These are phyloP conservation scores for Pachypeltis micranthus DNA, from an alignment of 1,140 invertebrate genomes.

Conservation along the genomic window DNA sequence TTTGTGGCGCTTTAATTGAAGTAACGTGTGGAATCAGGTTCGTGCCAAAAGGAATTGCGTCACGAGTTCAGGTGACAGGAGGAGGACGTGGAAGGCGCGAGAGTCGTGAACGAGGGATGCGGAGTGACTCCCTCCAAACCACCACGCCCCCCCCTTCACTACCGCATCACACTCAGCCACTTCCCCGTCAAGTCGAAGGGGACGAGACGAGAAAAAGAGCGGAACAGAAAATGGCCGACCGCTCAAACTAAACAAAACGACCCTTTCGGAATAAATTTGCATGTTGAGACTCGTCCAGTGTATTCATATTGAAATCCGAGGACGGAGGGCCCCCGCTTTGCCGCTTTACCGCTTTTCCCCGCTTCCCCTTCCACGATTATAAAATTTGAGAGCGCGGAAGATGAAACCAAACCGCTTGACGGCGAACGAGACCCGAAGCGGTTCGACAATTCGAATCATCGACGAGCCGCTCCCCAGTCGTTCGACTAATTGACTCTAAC, in stretches of 20 bases:
- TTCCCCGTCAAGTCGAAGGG: background rate
- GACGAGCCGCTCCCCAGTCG: too few relatives aligned
- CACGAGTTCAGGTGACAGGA: background rate
- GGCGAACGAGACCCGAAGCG: too few relatives aligned
- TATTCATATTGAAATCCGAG: constrained; percentile 8
- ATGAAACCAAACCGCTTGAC: too few relatives aligned
- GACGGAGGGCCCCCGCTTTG: too few relatives aligned
- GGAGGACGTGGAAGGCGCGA: background rate
- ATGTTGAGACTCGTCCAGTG: background rate
- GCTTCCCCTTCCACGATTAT: too few relatives aligned
- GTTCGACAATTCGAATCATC: too few relatives aligned
- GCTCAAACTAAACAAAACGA: background rate
- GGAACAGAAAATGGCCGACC: background rate
- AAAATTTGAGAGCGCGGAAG: too few relatives aligned
- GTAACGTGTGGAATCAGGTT: too few relatives aligned
- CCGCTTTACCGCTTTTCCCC: too few relatives aligned
- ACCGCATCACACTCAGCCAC: background rate
- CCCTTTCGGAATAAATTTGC: background rate
- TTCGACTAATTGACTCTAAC: too few relatives aligned
- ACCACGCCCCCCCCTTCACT: background rate
- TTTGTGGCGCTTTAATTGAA: too few relatives aligned
- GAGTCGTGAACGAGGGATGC: background rate
- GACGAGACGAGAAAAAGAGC: background rate
- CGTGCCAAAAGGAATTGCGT: background rate
- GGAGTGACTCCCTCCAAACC: background rate